Evolutionary conservation across 2,797 vertebrate species (phyloP).

Genomic region (Orestias chungarensis): DNA sequence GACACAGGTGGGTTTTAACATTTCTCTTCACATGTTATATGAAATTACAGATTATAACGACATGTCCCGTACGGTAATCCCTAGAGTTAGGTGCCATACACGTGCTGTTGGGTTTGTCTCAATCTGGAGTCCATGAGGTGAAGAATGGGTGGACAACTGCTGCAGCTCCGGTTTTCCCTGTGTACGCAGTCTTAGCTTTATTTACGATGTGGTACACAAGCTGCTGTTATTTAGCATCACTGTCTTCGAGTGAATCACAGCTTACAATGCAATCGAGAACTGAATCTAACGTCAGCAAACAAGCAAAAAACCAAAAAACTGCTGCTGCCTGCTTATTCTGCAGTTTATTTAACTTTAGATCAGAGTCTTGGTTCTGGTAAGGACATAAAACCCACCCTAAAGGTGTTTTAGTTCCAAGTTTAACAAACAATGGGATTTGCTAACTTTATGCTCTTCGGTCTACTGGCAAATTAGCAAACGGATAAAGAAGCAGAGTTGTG

Average conservation of each 20-base stretch:
- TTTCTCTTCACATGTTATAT: conserved; percentile 1
- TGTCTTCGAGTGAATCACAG: conserved; percentile 20
- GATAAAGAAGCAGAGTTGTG: background rate
- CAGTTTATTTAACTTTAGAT: background rate
- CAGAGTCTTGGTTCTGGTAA: background rate
- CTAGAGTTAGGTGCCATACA: background rate
- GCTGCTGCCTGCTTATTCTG: background rate
- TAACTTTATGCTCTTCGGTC: background rate
- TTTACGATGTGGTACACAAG: conserved; percentile 32
- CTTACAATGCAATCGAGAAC: background rate
- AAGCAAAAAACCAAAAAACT: background rate
- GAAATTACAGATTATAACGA: conserved; percentile 4
- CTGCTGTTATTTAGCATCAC: conserved; percentile 18
- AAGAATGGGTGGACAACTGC: conserved; percentile 21
- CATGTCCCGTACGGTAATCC: background rate
- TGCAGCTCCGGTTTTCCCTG: conserved; percentile 36
- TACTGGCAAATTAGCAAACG: background rate
- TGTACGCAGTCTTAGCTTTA: conserved; percentile 35
- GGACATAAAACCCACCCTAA: background rate
- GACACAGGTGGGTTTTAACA: conserved; percentile 81
- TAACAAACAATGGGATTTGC: background rate
- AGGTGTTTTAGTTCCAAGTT: background rate
- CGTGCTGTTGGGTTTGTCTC: conserved; percentile 22
- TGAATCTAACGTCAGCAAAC: background rate
- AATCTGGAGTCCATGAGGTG: conserved; percentile 9